Base-by-base conservation (phyloP, 2,113 vertebrate genomes). In the Sapayoa aenigma region DNA sequence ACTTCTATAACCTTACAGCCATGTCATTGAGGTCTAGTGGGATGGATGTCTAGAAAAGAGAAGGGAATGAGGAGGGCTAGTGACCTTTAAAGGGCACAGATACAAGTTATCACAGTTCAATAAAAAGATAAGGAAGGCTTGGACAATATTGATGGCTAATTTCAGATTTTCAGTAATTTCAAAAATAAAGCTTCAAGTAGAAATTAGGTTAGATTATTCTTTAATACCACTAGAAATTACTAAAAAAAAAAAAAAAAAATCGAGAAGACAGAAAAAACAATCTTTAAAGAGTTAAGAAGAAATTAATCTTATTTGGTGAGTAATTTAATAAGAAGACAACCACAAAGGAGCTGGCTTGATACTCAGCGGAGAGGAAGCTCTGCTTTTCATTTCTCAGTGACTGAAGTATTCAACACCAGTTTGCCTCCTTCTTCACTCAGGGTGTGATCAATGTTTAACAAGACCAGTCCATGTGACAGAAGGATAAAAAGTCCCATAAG, bases 11-110 rank as follows among this genome's bases (percentile, higher is more conserved):
- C 55, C 33, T 87, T 71, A 75, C n/a, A 74, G 24, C 41, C 9
- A 1, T 58, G 37, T 39, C 19, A 3, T 33, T 75, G 62, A 84
- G 12, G 35, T 87, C 28, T 67, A 39, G 31, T 1, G 2, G 69
- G 85, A 52, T 55, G 39, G 28, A 67, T 47, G 23, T 37, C 81
- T 84, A 56, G 47, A 84, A 50, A 59, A 83, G 21, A 77, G 46
- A 84, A 69, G 16, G 24, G 7, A 77, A 31, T 52, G 60, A 66
- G 44, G 21, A 46, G 5, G 87, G 24, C 9, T 53, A 15, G 24
- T 94, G 90, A 87, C 41, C 35, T 75, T 87, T 87, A 82, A 90
- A 90, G 78, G 59, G 42, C 77, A 94, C 9, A 37, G 13, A 14
- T 74, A 12, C n/a, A 74, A 77, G 21, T 60, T 74, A 69, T 39